Conservation (phyloP, 2,113 vertebrate genomes). For the Monopterus albus region DNA sequence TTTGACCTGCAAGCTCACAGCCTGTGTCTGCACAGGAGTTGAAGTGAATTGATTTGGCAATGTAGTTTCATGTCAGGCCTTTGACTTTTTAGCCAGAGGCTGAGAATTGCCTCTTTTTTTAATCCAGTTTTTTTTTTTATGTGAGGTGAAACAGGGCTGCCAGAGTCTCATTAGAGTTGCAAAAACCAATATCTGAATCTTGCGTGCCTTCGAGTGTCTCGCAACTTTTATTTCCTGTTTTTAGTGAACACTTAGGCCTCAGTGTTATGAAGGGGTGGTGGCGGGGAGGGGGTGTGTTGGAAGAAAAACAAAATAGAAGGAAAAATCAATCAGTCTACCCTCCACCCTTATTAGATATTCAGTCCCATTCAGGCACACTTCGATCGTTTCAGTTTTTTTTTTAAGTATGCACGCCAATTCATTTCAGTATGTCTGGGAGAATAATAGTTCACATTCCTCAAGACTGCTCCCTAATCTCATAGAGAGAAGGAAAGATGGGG, state of each 20-base stretch:
- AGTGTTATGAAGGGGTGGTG: slow-evolving; percentile 4
- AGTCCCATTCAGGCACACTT: slow-evolving; percentile 52
- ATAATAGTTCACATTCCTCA: slow-evolving; percentile 74
- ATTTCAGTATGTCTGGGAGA: slow-evolving; percentile 69
- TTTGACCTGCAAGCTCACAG: slow-evolving; percentile 33
- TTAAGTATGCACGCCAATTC: slow-evolving; percentile 63
- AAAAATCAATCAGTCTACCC: slow-evolving; percentile 65
- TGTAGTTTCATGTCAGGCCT: slow-evolving; percentile 59
- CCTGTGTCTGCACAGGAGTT: slow-evolving; percentile 1
- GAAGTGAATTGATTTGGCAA: slow-evolving; percentile 68
- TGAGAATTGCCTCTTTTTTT: slow-evolving; percentile 49
- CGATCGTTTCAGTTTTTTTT: slow-evolving; percentile 55
- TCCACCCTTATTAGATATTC: slow-evolving; percentile 58
- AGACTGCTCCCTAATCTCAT: slow-evolving; percentile 58
- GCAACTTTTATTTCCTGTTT: slow-evolving; percentile 47
- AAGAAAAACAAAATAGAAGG: slow-evolving; percentile 40
- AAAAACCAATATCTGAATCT: slow-evolving; percentile 54
- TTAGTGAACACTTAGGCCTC: slow-evolving; percentile 14
- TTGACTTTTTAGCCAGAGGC: slow-evolving; percentile 56
- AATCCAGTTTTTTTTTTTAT: slow-evolving; percentile 33
- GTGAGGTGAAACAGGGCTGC: slow-evolving; percentile 33
- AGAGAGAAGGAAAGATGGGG: background rate
- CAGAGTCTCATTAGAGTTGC: slow-evolving; percentile 59
- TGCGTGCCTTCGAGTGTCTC: slow-evolving; percentile 22
- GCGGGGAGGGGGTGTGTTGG: background rate